A percentile compares a stretch with the other conserved stretches of the same genome.
These are phyloP conservation scores for Nicator chloris DNA, from an alignment of 2,113 vertebrate species.

Conservation along the genomic window DNA sequence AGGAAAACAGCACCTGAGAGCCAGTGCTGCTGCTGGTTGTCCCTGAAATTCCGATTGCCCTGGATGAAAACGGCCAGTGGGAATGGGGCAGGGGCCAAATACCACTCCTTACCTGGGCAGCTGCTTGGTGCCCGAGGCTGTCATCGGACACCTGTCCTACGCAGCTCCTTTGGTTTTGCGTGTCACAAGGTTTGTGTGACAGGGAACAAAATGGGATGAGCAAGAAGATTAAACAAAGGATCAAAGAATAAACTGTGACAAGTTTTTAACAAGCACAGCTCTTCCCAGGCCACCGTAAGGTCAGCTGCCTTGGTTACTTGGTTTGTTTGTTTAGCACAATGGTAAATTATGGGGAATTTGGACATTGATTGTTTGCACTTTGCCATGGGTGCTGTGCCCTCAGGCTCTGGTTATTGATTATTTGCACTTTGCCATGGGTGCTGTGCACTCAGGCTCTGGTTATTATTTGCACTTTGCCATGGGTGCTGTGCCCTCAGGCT, in stretches of 20 bases:
- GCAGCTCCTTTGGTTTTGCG: background rate
- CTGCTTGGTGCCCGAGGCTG: background rate
- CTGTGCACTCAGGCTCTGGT: background rate
- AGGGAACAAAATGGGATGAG: background rate
- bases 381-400: background rate
- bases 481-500: fast-evolving
- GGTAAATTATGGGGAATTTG: background rate
- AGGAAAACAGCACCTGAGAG: background rate
- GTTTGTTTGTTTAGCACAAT: background rate
- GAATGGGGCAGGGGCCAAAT: background rate
- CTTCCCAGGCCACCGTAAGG: background rate
- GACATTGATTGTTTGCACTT: background rate
- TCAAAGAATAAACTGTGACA: background rate
- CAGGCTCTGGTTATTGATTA: background rate
- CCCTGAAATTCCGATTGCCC: fast-evolving
- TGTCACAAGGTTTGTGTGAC: background rate
- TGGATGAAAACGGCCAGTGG: background rate
- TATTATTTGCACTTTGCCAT: background rate
- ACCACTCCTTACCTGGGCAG: background rate
- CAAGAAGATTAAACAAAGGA: background rate
- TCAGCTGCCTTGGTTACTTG: fast-evolving
- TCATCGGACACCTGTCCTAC: no score
- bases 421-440: background rate
- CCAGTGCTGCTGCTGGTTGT: background rate
- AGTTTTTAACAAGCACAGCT: background rate